Conservation (phyloP, 2,888 invertebrate species). For the Phortica okadai region DNA sequence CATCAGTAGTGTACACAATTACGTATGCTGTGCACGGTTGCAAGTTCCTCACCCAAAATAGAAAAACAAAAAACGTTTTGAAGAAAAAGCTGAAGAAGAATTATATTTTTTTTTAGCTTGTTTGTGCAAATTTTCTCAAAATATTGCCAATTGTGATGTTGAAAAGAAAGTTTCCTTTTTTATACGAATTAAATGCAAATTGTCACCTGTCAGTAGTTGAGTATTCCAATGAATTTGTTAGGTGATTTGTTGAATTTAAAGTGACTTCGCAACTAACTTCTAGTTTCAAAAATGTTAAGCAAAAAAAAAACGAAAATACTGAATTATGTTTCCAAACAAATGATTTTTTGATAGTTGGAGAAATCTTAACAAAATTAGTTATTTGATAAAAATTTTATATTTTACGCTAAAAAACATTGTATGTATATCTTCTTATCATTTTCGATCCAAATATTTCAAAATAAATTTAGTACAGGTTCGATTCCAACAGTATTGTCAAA, state of each 20-base stretch:
- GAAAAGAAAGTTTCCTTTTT: slow-evolving; percentile 22
- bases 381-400: no score
- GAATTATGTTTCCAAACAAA: no score
- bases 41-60: slow-evolving; percentile 32
- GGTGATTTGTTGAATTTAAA: slow-evolving; percentile 38
- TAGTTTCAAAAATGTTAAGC: slow-evolving; percentile 11
- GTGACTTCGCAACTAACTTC: slow-evolving; percentile 17
- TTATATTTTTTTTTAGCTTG: neutral
- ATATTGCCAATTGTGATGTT: slow-evolving; percentile 34
- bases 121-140: slow-evolving; percentile 52
- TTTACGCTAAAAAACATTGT: no score
- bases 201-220: slow-evolving; percentile 14
- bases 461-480: no score
- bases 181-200: slow-evolving; percentile 59
- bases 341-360: no score
- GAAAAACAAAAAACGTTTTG: neutral
- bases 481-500: no score
- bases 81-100: slow-evolving; percentile 1
- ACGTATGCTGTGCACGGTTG: slow-evolving; percentile 65
- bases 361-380: no score
- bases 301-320: no score
- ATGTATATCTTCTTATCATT: no score
- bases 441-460: no score
- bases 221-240: slow-evolving; percentile 57
- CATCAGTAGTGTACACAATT: slow-evolving; percentile 59